Evolutionary conservation across 2,888 invertebrate species (phyloP), one percentile per base, ranked within the genome.

Genomic region (Andrena fulva): DNA sequence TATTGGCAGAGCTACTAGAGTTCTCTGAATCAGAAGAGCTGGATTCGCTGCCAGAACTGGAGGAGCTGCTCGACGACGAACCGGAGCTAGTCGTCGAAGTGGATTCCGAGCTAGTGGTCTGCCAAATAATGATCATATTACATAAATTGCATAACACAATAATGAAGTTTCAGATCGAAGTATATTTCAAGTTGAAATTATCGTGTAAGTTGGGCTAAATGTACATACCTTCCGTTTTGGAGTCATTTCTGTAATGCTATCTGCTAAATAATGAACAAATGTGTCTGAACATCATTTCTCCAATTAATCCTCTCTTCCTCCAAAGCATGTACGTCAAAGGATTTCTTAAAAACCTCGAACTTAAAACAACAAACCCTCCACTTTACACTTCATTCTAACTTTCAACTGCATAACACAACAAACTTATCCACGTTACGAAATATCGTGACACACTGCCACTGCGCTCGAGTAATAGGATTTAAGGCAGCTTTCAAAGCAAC

Each of bases 81-180:
- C 92, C 93, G 4, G 93, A 93, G 68, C 92, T 93, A 24, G 89
- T 91, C 16, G 92, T 88, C 12, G 93, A 91, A n/a, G 94, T 93
- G 5, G 94, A 94, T 83, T 94, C 94, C 1, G 94, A 94, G 79
- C 94, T 94, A 10, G 93, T 93, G 0, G 92, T 91, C 94, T 94
- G 52, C n/a, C 7, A n/a, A 76, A 35, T 29, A 76, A 81, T 1
- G 10, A 59, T 27, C 52, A 33, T 8, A 54, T 52, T 20, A 16
- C 0, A 59, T 31, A 10, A 10, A 20, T 59, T 29, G 33, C 63
- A 24, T 54, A 10, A 10, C 24, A 0, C 8, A 24, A 56, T 56
- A 10, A 20, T 8, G 54, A 56, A 4, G 3, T 20, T 56, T 24
- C 24, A 56, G 31, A 3, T 42, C 2, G 0, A 69, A 56, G n/a